Percentiles rank a stretch among this genome's conserved stretches.
Conservation (phyloP, 2,797 vertebrate species). For the Euphonia xanthogaster region DNA sequence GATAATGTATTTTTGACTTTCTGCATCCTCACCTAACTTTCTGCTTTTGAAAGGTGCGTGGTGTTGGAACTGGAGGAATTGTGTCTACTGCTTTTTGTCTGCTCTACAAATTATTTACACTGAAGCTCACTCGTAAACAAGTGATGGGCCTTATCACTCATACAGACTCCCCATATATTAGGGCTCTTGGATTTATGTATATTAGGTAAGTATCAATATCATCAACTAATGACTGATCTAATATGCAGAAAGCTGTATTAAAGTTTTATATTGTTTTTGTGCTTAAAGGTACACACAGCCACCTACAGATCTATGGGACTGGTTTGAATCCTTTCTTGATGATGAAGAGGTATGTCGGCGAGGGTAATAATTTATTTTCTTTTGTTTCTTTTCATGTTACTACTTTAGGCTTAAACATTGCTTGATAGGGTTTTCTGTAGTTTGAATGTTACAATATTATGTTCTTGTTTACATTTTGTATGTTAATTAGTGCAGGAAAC, state of each 20-base stretch:
- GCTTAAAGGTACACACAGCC: conserved; percentile 94
- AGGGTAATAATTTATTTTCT: conserved; percentile 93
- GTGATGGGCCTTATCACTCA: conserved; percentile 99
- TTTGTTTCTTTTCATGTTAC: conserved; percentile 61
- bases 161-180: conserved; percentile 96
- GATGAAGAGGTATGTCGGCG: conserved; percentile 99
- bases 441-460: not conserved
- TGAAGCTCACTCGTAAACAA: conserved; percentile 98
- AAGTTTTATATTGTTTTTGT: conserved; percentile 13
- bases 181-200: conserved; percentile 99
- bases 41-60: conserved; percentile 85
- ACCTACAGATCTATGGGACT: conserved; percentile 95
- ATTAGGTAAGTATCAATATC: conserved; percentile 84
- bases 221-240: not conserved
- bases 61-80: conserved; percentile 98
- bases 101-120: conserved; percentile 97
- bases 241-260: not conserved
- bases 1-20: not conserved
- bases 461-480: not conserved
- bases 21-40: not conserved
- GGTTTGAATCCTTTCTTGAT: conserved; percentile 99
- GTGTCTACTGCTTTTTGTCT: conserved; percentile 98
- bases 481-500: not conserved
- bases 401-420: not conserved
- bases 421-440: not conserved